Evolutionary conservation across 2,888 invertebrate species (phyloP), one percentile per base, ranked within the genome.

Genomic region (Agrotis ipsilon): DNA sequence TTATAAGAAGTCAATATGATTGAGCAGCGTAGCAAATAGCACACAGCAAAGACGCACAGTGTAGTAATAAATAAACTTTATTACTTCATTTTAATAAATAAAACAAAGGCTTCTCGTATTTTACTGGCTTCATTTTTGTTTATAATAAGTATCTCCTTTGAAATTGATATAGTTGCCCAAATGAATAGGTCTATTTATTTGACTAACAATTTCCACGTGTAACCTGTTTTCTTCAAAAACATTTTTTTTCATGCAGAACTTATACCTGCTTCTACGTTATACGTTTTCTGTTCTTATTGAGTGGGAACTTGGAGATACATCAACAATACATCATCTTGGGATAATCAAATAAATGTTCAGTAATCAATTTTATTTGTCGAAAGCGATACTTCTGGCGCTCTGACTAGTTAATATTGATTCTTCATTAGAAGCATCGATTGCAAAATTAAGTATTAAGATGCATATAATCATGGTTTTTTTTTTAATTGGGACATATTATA

Each of bases 331-430:
- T 48, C 19, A 46, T n/a, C 54, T 63, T 19, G 5, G 27, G 6
- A 54, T 54, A 21, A 54, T 45, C 16, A 59, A 45, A 63, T 55
- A 60, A 69, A 63, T 75, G 48, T 64, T 75, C 24, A 75, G 55
- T 48, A 46, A 45, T 52, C 11, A 27, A 39, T 51, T 60, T 51
- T 68, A 62, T 75, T 62, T 76, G 45, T 75, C 32, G 46, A 75
- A 58, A 52, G n/a, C 55, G 16, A n/a, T 14, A 16, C 32, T 57
- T 49, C 49, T 21, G 43, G 6, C 9, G n/a, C 51, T 63, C 54
- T 45, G 16, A 3, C 52, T 51, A 18, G 11, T 55, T 49, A 63
- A 59, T 75, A 75, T 75, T 54, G 43, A 75, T 68, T 75, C 49
- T 49, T 49, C 49, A 49, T 68, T 2, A 51, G 19, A 18, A 63